Percentiles rank a stretch among this genome's conserved stretches.
phyloP scores from a whole-genome alignment of 2,113 vertebrate genomes.

The Ophthalmolycus amberensis region DNA sequence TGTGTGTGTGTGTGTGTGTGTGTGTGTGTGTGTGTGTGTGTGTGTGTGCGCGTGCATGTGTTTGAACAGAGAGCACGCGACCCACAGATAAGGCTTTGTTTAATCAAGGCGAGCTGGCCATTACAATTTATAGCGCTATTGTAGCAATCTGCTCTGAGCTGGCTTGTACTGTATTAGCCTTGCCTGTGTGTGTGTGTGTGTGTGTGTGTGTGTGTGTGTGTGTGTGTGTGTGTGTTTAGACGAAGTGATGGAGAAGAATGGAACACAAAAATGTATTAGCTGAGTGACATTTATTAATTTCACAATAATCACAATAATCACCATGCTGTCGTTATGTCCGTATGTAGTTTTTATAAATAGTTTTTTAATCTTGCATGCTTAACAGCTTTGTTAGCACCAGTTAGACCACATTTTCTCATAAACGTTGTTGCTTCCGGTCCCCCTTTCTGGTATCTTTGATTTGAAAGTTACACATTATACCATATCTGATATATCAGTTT shows the following conservation, averaged over 20 bases:
- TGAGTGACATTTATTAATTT: slow-evolving; percentile 18
- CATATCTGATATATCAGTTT: not conserved
- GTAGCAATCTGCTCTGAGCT: slow-evolving; percentile 65
- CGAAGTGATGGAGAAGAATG: slow-evolving; percentile 11
- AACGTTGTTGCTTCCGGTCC: not conserved
- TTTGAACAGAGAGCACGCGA: slow-evolving; percentile 85
- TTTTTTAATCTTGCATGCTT: not conserved
- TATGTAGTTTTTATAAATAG: not conserved
- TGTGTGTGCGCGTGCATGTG: slow-evolving; percentile 50
- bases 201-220: slow-evolving; percentile 42
- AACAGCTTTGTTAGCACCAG: not conserved
- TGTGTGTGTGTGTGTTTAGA: slow-evolving; percentile 46
- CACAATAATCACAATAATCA: not conserved
- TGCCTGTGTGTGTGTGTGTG: slow-evolving; percentile 38
- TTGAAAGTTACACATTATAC: not conserved
- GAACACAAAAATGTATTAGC: slow-evolving; percentile 33
- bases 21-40: too few relatives aligned
- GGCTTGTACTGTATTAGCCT: slow-evolving; percentile 18
- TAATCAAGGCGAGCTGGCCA: slow-evolving; percentile 70
- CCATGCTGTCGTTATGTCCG: not conserved
- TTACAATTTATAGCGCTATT: slow-evolving; percentile 81
- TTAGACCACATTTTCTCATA: not conserved
- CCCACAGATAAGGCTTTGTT: slow-evolving; percentile 85
- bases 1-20: not conserved
- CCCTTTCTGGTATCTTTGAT: not conserved